A percentile compares a stretch with the other conserved stretches of the same genome.
Conservation (phyloP, 1,140 invertebrate genomes). For the Sycophaga agraensis region DNA sequence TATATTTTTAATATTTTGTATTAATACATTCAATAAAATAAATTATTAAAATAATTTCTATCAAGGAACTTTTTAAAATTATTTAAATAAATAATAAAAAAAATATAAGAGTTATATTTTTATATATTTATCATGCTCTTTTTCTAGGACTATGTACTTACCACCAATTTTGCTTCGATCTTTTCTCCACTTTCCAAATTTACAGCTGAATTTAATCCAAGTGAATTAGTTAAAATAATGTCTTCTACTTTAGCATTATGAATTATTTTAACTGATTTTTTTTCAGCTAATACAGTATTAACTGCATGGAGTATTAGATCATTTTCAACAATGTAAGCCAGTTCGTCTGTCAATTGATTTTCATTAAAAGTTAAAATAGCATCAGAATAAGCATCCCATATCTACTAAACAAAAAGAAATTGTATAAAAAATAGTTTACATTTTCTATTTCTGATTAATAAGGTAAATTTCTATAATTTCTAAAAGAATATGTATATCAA, state of each 20-base stretch:
- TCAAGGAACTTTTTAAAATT: not conserved
- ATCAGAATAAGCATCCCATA: conserved; percentile 90
- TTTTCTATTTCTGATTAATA: not conserved
- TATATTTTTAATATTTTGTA: too few relatives aligned
- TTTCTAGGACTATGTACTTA: conserved; percentile 40
- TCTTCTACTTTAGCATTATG: conserved; percentile 49
- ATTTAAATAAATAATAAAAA: not conserved
- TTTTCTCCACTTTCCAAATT: conserved; percentile 43
- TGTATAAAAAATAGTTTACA: not conserved
- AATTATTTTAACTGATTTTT: conserved; percentile 47
- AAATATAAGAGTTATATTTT: conserved; percentile 1
- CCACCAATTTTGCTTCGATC: conserved; percentile 48
- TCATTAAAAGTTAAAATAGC: conserved; percentile 83
- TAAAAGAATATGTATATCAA: not conserved
- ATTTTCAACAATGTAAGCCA: conserved; percentile 95
- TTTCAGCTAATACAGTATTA: conserved; percentile 56
- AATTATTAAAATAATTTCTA: not conserved
- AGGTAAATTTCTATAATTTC: not conserved
- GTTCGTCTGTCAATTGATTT: conserved; percentile 65
- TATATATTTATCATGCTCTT: too few relatives aligned
- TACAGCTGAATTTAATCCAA: conserved; percentile 35
- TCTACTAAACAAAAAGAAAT: conserved; percentile 57
- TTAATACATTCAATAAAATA: not conserved
- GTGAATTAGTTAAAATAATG: conserved; percentile 34
- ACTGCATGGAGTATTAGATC: conserved; percentile 80